Percentiles rank a stretch among this genome's conserved stretches.
Conservation (phyloP, 2,888 invertebrate genomes). For the Pachliopta kotzebuea region DNA sequence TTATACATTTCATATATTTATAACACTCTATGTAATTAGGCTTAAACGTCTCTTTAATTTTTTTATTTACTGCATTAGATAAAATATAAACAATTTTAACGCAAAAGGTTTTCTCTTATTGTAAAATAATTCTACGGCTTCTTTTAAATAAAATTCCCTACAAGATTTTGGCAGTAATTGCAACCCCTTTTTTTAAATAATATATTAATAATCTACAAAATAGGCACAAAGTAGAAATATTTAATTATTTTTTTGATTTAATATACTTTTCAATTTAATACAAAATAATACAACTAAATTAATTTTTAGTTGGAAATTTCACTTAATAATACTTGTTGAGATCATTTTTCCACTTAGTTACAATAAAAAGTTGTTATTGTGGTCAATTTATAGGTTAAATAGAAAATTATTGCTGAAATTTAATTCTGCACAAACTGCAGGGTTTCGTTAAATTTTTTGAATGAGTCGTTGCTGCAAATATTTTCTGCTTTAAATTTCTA, state of each 20-base stretch:
- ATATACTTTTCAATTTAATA: too few relatives aligned
- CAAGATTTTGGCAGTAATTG: constrained; percentile 19
- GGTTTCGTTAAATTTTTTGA: too few relatives aligned
- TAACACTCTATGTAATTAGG: constrained; percentile 39
- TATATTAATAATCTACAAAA: neutral
- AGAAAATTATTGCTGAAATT: too few relatives aligned
- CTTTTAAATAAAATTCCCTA: neutral
- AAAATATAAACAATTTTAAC: constrained; percentile 17
- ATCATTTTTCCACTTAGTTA: too few relatives aligned
- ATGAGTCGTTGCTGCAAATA: too few relatives aligned
- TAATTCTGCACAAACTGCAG: too few relatives aligned
- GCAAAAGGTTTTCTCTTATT: constrained; percentile 1
- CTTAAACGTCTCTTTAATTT: constrained; percentile 35
- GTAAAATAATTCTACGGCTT: neutral
- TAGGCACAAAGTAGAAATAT: constrained; percentile 2
- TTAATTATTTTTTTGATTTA: neutral
- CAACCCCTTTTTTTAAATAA: constrained; percentile 3
- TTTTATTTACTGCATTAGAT: constrained; percentile 40
- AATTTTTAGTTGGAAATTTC: too few relatives aligned
- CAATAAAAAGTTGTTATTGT: too few relatives aligned
- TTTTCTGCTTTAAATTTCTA: too few relatives aligned
- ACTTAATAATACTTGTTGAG: too few relatives aligned
- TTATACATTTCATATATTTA: constrained; percentile 30
- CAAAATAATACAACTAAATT: too few relatives aligned
- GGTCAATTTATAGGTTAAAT: too few relatives aligned